phyloP scores from a whole-genome alignment of 2,888 invertebrate genomes.

The Aspidiotus rigidus region DNA sequence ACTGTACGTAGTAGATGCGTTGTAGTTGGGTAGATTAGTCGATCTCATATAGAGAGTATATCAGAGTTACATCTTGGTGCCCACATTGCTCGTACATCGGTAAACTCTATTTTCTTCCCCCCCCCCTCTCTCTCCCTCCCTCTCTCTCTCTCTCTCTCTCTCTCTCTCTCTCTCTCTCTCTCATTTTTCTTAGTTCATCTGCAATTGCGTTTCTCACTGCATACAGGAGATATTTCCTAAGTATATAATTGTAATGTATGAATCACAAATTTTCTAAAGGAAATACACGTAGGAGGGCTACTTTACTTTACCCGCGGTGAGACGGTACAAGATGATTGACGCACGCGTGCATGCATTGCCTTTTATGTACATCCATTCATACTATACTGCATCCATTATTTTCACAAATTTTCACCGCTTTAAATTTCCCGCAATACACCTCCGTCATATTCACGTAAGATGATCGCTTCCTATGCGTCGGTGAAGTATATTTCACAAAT shows the following conservation, averaged over 20 bases:
- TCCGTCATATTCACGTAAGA: not conserved
- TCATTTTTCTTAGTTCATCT: no score
- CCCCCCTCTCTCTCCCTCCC: no score
- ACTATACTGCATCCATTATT: not conserved
- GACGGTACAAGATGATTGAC: no score
- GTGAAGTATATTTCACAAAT: no score
- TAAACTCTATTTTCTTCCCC: not conserved
- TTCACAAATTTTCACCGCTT: not conserved
- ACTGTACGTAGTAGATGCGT: not conserved
- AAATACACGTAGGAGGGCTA: not conserved
- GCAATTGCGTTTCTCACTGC: no score
- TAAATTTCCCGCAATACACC: not conserved
- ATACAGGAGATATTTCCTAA: no score
- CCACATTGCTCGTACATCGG: not conserved
- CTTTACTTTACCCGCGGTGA: not conserved
- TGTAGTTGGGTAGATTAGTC: constrained; percentile 1
- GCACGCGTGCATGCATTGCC: no score
- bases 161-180: no score
- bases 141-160: no score
- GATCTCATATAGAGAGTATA: not conserved
- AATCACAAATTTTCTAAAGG: not conserved
- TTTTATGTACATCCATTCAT: not conserved
- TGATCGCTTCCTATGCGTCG: not conserved
- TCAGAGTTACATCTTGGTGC: not conserved
- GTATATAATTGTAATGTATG: no score